phyloP scores from a whole-genome alignment of 1,140 invertebrate genomes.

The Eumeta japonica region DNA sequence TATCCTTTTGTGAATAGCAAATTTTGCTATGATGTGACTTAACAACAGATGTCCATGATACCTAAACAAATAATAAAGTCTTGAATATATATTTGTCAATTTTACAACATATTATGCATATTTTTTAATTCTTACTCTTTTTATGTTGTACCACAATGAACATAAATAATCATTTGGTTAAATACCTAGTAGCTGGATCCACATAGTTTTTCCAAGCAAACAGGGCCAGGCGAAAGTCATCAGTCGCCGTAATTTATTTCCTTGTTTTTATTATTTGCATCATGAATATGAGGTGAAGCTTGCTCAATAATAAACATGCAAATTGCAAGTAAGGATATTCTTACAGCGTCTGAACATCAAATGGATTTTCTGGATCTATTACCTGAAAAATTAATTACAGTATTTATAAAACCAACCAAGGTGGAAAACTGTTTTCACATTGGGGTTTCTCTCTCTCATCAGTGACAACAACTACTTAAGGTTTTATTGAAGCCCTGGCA shows the following conservation, averaged over 20 bases:
- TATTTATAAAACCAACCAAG: too few species aligned
- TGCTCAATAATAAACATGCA: slow-evolving; percentile 91
- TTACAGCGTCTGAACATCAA: slow-evolving; percentile 85
- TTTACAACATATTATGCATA: too few species aligned
- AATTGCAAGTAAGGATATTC: slow-evolving; percentile 93
- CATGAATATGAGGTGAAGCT: slow-evolving; percentile 93
- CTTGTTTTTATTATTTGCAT: slow-evolving; percentile 92
- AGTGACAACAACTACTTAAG: too few species aligned
- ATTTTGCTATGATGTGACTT: slow-evolving; percentile 96
- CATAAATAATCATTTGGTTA: neutral
- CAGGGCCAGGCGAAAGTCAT: slow-evolving; percentile 99
- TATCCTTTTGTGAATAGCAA: slow-evolving; percentile 96
- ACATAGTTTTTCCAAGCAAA: slow-evolving; percentile 88
- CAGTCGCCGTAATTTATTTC: slow-evolving; percentile 84
- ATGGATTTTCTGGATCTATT: slow-evolving; percentile 89
- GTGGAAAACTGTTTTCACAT: too few species aligned
- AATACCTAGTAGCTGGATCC: slow-evolving; percentile 84
- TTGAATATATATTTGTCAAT: too few species aligned
- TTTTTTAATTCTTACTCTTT: too few species aligned
- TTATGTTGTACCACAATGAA: too few species aligned
- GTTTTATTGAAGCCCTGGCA: too few species aligned
- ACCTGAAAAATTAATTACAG: too few species aligned
- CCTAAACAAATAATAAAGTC: slow-evolving; percentile 35
- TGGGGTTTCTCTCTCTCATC: too few species aligned
- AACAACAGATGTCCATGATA: slow-evolving; percentile 97